A percentile compares a stretch with the other conserved stretches of the same genome.
These are phyloP conservation scores for Zeuzera pyrina DNA, from an alignment of 2,888 invertebrate species.

Conservation along the genomic window DNA sequence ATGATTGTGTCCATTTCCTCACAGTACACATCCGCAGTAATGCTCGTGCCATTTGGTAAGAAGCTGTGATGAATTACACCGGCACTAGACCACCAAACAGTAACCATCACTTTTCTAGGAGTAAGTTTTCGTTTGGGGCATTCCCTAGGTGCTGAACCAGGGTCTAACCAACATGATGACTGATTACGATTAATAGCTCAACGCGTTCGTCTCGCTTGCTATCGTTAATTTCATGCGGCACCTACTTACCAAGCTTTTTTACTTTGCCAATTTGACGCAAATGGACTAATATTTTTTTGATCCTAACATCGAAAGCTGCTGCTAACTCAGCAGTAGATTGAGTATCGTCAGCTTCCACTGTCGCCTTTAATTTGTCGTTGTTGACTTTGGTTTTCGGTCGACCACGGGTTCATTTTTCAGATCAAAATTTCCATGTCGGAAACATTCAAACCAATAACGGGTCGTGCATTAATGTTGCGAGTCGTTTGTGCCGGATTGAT, in stretches of 20 bases:
- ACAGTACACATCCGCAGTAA: slow-evolving; percentile 17
- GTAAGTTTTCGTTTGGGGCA: slow-evolving; percentile 13
- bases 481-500: neutral
- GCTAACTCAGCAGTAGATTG: neutral
- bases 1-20: slow-evolving; percentile 13
- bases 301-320: neutral
- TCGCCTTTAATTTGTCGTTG: neutral
- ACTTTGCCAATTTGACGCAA: too few relatives aligned
- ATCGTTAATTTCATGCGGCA: slow-evolving; percentile 5
- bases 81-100: slow-evolving; percentile 16
- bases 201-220: slow-evolving; percentile 1
- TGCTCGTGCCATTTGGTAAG: slow-evolving; percentile 15
- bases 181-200: slow-evolving; percentile 6
- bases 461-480: neutral
- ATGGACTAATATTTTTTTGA: neutral
- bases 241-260: too few relatives aligned
- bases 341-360: neutral
- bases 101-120: slow-evolving; percentile 13
- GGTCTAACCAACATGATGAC: slow-evolving; percentile 5
- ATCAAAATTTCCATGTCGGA: neutral
- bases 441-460: neutral
- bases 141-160: slow-evolving; percentile 8
- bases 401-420: neutral
- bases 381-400: too few relatives aligned
- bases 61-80: slow-evolving; percentile 19